Conservation (phyloP, 23 tunicate genomes). For the Aplidium turbinatum region DNA sequence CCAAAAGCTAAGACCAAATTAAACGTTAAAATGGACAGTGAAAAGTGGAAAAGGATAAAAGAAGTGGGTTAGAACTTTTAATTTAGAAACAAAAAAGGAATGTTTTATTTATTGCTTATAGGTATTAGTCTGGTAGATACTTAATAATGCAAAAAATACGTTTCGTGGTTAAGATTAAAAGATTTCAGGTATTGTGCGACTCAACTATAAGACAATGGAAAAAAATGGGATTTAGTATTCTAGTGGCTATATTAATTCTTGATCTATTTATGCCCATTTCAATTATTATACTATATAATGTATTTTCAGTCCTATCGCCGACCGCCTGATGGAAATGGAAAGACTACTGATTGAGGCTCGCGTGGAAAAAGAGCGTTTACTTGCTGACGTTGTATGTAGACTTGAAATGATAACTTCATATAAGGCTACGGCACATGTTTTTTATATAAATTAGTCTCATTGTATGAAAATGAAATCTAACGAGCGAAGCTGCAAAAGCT, state of each 20-base stretch:
- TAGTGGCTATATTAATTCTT: too few relatives aligned
- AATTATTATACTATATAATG: too few relatives aligned
- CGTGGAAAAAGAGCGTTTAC: conserved; percentile 57
- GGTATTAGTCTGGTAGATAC: conserved; percentile 70
- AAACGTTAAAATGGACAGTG: too few relatives aligned
- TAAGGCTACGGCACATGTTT: background rate
- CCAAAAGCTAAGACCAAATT: too few relatives aligned
- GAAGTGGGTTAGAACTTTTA: background rate
- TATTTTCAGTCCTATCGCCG: conserved; percentile 50
- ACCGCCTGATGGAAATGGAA: conserved; percentile 66
- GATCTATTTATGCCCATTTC: too few relatives aligned
- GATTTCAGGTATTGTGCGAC: background rate
- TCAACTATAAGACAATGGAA: conserved; percentile 4
- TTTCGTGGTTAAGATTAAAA: background rate
- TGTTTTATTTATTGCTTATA: background rate
- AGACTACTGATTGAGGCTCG: conserved; percentile 56
- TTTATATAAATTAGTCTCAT: too few relatives aligned
- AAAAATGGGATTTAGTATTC: too few relatives aligned
- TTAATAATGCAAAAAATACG: conserved; percentile 11
- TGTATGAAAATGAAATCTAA: too few relatives aligned
- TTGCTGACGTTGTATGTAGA: conserved; percentile 65
- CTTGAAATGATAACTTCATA: background rate
- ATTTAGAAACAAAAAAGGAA: background rate
- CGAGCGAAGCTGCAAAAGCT: background rate
- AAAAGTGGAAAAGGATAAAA: background rate